phyloP scores from a whole-genome alignment of 2,113 vertebrate genomes.

The Megaceryle torquata region DNA sequence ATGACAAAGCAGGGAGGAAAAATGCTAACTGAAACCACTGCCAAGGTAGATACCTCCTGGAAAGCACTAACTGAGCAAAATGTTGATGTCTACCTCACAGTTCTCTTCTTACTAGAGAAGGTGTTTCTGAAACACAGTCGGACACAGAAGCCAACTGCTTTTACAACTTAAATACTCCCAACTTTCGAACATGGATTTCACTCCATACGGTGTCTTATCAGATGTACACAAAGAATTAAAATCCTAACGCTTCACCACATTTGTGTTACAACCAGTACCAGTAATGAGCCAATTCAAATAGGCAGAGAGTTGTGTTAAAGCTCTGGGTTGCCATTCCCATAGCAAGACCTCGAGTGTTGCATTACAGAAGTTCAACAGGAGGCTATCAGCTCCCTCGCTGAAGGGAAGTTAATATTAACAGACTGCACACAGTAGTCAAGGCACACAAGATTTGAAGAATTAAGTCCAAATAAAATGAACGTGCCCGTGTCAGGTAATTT shows the following conservation, averaged over 20 bases:
- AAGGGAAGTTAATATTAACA: conserved; percentile 63
- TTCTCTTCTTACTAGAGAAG: neutral
- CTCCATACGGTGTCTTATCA: neutral
- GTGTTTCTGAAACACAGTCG: neutral
- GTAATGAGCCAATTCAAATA: neutral
- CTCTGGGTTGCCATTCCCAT: neutral
- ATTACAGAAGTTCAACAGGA: neutral
- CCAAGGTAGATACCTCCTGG: neutral
- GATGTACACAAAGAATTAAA: neutral
- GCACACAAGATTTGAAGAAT: neutral
- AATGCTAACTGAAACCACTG: neutral
- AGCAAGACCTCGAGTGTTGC: neutral
- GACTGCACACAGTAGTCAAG: conserved; percentile 11
- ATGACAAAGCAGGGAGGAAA: neutral
- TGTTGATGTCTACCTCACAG: neutral
- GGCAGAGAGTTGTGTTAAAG: neutral
- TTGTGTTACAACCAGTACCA: neutral
- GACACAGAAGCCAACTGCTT: neutral
- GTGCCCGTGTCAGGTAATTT: neutral
- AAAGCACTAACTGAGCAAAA: neutral
- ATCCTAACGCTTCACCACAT: neutral
- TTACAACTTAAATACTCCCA: neutral
- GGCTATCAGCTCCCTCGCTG: neutral
- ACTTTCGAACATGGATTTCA: neutral
- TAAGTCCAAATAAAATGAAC: neutral